These are phyloP conservation scores for Parazoanthus darwini DNA, from an alignment of 92 coral and sea anemone genomes.

Conservation along the genomic window DNA sequence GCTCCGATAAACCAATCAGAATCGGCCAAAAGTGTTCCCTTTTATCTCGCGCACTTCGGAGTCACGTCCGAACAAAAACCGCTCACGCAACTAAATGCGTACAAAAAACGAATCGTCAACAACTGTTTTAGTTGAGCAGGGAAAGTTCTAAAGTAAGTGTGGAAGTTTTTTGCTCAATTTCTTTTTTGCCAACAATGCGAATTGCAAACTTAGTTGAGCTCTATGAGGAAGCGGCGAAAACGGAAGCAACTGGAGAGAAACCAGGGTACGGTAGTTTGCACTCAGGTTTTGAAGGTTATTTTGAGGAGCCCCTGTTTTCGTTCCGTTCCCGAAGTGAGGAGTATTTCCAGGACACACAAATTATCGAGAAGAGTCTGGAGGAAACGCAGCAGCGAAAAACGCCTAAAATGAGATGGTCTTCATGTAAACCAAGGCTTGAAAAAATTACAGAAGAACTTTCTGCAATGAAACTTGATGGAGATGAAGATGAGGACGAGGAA, in stretches of 20 bases:
- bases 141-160: neutral
- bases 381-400: neutral
- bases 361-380: neutral
- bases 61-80: neutral
- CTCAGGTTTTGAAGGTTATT: neutral
- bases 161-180: neutral
- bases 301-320: conserved; percentile 5
- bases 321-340: neutral
- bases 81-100: neutral
- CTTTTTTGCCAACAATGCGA: neutral
- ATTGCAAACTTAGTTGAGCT: neutral
- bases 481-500: neutral
- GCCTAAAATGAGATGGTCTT: neutral
- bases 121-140: neutral
- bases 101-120: neutral
- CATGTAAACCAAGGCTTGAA: neutral
- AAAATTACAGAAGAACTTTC: conserved; percentile 1
- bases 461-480: neutral
- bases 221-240: neutral
- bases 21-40: neutral
- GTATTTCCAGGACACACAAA: neutral
- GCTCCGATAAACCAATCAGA: neutral
- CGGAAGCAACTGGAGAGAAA: neutral
- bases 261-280: neutral
- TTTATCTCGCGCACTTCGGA: neutral